Conservation (phyloP, 2,113 vertebrate species). For the Coptodon bakossiorum region DNA sequence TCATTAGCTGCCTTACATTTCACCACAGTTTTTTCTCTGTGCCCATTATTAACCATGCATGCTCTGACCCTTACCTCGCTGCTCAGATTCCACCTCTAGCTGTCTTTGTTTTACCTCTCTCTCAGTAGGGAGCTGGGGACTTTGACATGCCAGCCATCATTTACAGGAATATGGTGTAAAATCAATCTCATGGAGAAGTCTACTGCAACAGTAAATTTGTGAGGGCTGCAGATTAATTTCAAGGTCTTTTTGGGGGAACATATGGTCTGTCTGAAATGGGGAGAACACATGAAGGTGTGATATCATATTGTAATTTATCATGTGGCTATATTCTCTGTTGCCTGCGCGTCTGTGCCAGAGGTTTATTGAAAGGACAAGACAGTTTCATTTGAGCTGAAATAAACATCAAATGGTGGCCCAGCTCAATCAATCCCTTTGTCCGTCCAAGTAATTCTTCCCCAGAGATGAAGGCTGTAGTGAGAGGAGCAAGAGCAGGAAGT, state of each 20-base stretch:
- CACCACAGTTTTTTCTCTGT: neutral
- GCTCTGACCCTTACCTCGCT: neutral
- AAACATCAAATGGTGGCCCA: conserved; percentile 49
- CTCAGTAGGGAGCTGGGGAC: conserved; percentile 17
- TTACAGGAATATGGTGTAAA: conserved; percentile 62
- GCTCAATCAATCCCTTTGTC: conserved; percentile 57
- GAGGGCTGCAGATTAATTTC: conserved; percentile 62
- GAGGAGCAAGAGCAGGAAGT: conserved; percentile 14
- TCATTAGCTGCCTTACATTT: neutral
- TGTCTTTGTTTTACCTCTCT: conserved; percentile 14
- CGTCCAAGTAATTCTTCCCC: conserved; percentile 51
- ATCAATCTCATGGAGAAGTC: conserved; percentile 60
- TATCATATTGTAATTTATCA: conserved; percentile 52
- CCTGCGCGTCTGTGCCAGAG: neutral
- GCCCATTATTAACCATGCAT: neutral
- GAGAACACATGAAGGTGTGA: conserved; percentile 41
- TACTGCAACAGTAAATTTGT: conserved; percentile 51
- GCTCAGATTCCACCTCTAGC: neutral
- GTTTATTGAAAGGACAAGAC: conserved; percentile 36
- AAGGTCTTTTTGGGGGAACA: conserved; percentile 45
- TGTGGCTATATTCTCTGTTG: neutral
- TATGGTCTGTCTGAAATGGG: conserved; percentile 25
- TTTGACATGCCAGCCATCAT: conserved; percentile 60
- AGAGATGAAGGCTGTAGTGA: conserved; percentile 23
- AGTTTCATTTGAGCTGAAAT: conserved; percentile 52